phyloP scores from a whole-genome alignment of 1,140 invertebrate genomes.

The Chironomus tepperi region DNA sequence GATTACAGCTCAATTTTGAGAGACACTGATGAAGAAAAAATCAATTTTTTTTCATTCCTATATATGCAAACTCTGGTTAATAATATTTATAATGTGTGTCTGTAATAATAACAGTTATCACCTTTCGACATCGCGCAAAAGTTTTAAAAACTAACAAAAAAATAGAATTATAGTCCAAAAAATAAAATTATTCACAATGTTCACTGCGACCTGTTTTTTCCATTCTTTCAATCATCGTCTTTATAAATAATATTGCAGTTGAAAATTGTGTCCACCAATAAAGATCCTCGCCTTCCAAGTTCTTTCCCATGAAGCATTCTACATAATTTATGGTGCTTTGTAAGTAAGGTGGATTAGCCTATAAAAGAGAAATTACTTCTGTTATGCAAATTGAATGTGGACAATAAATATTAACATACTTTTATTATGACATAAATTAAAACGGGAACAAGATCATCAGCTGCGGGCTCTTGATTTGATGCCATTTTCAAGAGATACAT shows the following conservation, averaged over 20 bases:
- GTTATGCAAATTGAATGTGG: conserved; percentile 17
- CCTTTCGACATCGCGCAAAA: too few relatives aligned
- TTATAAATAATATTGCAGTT: conserved; percentile 94
- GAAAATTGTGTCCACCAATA: conserved; percentile 99
- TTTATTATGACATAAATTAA: conserved; percentile 95
- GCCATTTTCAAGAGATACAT: conserved; percentile 86
- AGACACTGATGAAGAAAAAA: too few relatives aligned
- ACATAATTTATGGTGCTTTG: conserved; percentile 97
- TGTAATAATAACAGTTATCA: too few relatives aligned
- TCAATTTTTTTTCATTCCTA: too few relatives aligned
- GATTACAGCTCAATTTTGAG: too few relatives aligned
- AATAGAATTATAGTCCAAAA: too few relatives aligned
- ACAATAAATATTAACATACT: conserved; percentile 43
- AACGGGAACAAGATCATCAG: conserved; percentile 95
- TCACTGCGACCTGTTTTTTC: conserved; percentile 10
- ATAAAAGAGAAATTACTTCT: conserved; percentile 31
- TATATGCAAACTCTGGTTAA: too few relatives aligned
- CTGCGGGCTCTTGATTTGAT: conserved; percentile 72
- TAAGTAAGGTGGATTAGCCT: conserved; percentile 89
- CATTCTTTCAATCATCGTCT: conserved; percentile 63
- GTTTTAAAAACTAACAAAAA: too few relatives aligned
- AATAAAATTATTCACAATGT: not conserved
- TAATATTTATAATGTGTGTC: too few relatives aligned
- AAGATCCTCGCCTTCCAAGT: conserved; percentile 81
- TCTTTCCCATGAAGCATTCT: conserved; percentile 78